Conservation (phyloP, 64 coral and sea anemone genomes). For the Porites lutea region DNA sequence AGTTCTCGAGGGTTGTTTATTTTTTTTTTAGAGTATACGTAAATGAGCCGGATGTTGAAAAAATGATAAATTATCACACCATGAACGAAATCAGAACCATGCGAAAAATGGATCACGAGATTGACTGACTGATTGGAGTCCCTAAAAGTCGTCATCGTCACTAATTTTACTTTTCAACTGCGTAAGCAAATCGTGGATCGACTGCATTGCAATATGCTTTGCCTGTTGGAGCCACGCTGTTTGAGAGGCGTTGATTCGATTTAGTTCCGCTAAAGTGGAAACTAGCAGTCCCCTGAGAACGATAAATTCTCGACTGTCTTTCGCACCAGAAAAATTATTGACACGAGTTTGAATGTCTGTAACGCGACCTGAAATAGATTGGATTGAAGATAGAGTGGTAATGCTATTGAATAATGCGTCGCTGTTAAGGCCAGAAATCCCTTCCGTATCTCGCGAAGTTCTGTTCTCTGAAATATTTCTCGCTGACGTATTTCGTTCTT, state of each 20-base stretch:
- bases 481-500: constrained; percentile 14
- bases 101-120: neutral
- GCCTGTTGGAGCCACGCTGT: constrained; percentile 77
- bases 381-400: constrained; percentile 53
- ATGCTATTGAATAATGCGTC: constrained; percentile 65
- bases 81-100: constrained; percentile 21
- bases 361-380: constrained; percentile 70
- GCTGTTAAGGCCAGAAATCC: neutral
- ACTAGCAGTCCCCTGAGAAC: constrained; percentile 69
- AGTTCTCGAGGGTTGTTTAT: neutral
- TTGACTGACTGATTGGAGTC: neutral
- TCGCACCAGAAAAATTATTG: constrained; percentile 56
- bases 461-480: neutral
- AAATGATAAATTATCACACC: neutral
- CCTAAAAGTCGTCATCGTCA: constrained; percentile 54
- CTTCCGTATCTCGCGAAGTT: neutral
- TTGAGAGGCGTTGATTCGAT: constrained; percentile 50
- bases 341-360: constrained; percentile 72
- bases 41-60: constrained; percentile 3
- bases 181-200: constrained; percentile 56
- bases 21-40: neutral
- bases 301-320: constrained; percentile 70
- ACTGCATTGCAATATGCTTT: constrained; percentile 78
- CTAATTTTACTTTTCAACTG: constrained; percentile 75
- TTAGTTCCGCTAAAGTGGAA: constrained; percentile 68